A percentile compares a stretch with the other conserved stretches of the same genome.
phyloP scores from a whole-genome alignment of 1,140 invertebrate species.

The Parasteatoda tepidariorum region DNA sequence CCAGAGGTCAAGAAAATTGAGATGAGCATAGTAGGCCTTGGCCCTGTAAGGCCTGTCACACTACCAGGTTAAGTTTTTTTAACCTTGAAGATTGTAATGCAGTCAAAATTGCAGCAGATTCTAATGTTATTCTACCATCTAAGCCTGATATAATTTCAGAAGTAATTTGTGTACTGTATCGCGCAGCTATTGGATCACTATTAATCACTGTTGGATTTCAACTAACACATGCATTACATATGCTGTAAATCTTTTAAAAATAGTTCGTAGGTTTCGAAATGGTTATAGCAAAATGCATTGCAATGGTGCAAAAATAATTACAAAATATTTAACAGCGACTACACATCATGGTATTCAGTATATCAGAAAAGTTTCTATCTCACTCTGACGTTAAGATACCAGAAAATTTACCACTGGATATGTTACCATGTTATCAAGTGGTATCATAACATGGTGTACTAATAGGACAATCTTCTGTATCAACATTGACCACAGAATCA shows the following conservation, averaged over 20 bases:
- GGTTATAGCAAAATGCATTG: conserved; percentile 62
- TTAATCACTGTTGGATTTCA: conserved; percentile 38
- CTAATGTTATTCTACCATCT: neutral
- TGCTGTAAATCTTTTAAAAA: conserved; percentile 61
- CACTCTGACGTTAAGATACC: conserved; percentile 66
- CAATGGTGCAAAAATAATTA: conserved; percentile 62
- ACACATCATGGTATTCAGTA: conserved; percentile 62
- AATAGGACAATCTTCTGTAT: neutral
- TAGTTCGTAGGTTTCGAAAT: conserved; percentile 51
- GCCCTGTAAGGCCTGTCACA: conserved; percentile 18
- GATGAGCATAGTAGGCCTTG: too few species aligned
- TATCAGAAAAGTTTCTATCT: neutral
- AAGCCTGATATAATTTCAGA: neutral
- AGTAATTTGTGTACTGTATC: conserved; percentile 51
- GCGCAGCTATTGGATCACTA: conserved; percentile 58
- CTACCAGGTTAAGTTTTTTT: conserved; percentile 61
- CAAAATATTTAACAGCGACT: conserved; percentile 65
- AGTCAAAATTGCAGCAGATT: neutral
- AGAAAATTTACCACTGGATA: conserved; percentile 32
- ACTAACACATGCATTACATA: conserved; percentile 63
- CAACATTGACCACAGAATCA: conserved; percentile 45
- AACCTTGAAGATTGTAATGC: conserved; percentile 22
- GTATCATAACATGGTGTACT: neutral
- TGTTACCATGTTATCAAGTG: neutral
- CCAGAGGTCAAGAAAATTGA: too few species aligned